Base-by-base conservation (phyloP, 2,888 invertebrate species). In the Rotaria magnacalcarata region DNA sequence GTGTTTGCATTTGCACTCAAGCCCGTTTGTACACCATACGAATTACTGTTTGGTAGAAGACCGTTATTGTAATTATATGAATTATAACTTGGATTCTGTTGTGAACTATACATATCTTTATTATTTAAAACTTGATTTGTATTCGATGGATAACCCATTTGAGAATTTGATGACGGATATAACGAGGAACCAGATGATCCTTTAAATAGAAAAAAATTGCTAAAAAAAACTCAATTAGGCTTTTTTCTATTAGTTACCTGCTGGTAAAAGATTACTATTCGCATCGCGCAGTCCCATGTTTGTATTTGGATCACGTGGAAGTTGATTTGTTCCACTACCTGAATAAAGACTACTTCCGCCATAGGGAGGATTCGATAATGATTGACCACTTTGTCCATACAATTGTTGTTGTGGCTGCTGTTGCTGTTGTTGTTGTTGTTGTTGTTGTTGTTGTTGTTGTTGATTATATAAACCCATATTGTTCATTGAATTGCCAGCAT, bases 391-490 rank as follows among this genome's bases (percentile, higher is more conserved):
- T 56, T 6, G 8, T 24, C 67, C 67, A 34, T 67, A 67, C 11
- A 67, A 14, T 14, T 60, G 58, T n/a, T 24, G n/a, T 60, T 60
- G 58, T 60, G 11, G 50, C 34, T 34, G 34, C 34, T 34, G 34
- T 34, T 34, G 34, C 2, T 34, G 34, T 34, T 34, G 34, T 34
- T 34, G 34, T 52, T 52, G 50, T 11, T 60, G 58, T 8, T 60
- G 58, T n/a, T 27, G 67, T 67, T 67, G 67, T 5, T 67, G 67
- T 67, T 67, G 67, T 34, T 67, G 67, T 67, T 67, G 67, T n/a
- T 16, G 16, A 67, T 67, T 67, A 19, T 27, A 11, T 34, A 41
- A 34, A 67, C 67, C 67, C 14, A 41, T 16, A 19, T 14, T 14
- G n/a, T 67, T 67, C 34, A 27, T 41, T 34, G 67, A 24, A 60